A percentile compares a stretch with the other conserved stretches of the same genome.
Conservation (phyloP, 92 coral and sea anemone genomes). For the Paragorgia papillata region DNA sequence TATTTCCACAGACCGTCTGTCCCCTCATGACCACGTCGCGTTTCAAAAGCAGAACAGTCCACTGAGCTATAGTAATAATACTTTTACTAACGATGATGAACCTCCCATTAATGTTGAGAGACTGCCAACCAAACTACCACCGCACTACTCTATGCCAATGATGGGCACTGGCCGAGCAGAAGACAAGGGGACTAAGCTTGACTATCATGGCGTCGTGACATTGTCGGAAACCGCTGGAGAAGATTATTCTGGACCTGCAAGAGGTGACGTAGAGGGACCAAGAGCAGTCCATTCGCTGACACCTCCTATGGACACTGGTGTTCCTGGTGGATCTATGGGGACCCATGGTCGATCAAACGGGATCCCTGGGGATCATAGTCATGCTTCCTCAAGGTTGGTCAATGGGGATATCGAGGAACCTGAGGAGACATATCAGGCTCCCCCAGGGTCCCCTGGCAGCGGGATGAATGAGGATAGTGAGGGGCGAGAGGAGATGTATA, state of each 20-base stretch:
- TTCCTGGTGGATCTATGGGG: neutral
- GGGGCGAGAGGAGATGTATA: constrained; percentile 17
- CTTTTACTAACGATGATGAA: constrained; percentile 12
- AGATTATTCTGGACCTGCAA: neutral
- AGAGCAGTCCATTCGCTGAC: neutral
- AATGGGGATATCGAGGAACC: neutral
- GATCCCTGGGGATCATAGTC: neutral
- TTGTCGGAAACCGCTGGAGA: neutral
- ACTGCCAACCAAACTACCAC: neutral
- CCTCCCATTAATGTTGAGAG: constrained; percentile 22
- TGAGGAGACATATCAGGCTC: constrained; percentile 19
- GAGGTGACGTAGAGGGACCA: neutral
- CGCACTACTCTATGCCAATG: too few relatives aligned
- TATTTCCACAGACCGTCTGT: too few relatives aligned
- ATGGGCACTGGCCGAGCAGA: too few relatives aligned
- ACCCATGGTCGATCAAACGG: neutral
- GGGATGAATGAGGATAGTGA: neutral
- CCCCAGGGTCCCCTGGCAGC: constrained; percentile 8
- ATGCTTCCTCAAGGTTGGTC: too few relatives aligned
- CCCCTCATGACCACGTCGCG: neutral
- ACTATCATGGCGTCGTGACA: constrained; percentile 17
- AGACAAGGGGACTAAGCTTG: neutral
- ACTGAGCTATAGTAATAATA: constrained; percentile 8
- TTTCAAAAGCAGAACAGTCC: neutral
- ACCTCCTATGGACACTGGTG: constrained; percentile 16